Conservation (phyloP, 2,797 vertebrate genomes). For the Hippocampus kuda region DNA sequence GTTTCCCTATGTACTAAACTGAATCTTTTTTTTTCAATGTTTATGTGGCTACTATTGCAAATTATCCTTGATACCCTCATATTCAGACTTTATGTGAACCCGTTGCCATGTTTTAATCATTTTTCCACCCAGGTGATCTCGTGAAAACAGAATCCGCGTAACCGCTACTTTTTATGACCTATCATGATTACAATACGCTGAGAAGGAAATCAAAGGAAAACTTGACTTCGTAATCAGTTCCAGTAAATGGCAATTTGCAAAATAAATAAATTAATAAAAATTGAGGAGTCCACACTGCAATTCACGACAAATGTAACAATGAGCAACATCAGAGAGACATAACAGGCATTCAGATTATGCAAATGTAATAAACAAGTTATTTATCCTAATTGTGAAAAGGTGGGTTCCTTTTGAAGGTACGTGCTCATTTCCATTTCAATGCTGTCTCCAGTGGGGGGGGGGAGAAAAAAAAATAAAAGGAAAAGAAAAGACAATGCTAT, state of each 20-base stretch:
- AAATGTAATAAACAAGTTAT: constrained; percentile 57
- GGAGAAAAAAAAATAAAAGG: neutral
- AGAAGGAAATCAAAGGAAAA: constrained; percentile 44
- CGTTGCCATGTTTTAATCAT: constrained; percentile 26
- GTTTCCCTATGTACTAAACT: neutral
- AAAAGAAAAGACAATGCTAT: constrained; percentile 38
- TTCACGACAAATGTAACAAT: constrained; percentile 48
- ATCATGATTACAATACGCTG: constrained; percentile 30
- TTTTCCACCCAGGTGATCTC: constrained; percentile 15
- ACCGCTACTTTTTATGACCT: constrained; percentile 29
- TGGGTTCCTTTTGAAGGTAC: constrained; percentile 54
- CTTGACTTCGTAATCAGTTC: constrained; percentile 50
- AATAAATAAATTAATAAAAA: constrained; percentile 9
- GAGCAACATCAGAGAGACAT: constrained; percentile 45
- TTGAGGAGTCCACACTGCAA: constrained; percentile 42
- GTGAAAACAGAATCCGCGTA: constrained; percentile 7
- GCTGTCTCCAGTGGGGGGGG: constrained; percentile 33
- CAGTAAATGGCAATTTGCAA: constrained; percentile 51
- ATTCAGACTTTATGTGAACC: constrained; percentile 28
- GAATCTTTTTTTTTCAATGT: neutral
- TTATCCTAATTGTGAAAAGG: constrained; percentile 61
- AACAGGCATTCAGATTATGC: constrained; percentile 55
- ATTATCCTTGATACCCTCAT: constrained; percentile 6
- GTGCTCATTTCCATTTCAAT: constrained; percentile 55
- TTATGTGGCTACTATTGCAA: neutral